A percentile compares a stretch with the other conserved stretches of the same genome.
Conservation (phyloP, 2,797 vertebrate species). For the Enoplosus armatus region DNA sequence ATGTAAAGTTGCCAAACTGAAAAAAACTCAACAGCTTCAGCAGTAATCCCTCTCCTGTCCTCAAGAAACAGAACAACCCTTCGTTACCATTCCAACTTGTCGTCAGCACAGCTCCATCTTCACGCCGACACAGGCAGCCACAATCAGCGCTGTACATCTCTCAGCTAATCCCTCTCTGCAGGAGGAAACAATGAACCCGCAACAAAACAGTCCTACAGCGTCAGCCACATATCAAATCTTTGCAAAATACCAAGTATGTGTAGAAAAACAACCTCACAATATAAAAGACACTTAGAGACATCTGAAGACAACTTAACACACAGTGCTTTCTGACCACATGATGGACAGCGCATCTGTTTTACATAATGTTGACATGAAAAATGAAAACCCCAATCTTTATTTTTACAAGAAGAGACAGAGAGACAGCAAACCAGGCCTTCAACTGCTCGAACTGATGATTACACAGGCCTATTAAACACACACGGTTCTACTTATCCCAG, state of each 20-base stretch:
- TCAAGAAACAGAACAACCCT: slow-evolving; percentile 34
- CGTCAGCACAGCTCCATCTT: slow-evolving; percentile 26
- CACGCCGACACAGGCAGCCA: slow-evolving; percentile 18
- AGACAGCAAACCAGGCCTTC: slow-evolving; percentile 27
- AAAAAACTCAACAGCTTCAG: slow-evolving; percentile 15
- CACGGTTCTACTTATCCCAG: slow-evolving; percentile 17
- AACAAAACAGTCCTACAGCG: slow-evolving; percentile 2
- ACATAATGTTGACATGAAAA: slow-evolving; percentile 47
- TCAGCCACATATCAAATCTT: slow-evolving; percentile 22
- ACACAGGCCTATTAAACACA: slow-evolving; percentile 12
- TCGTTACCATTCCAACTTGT: slow-evolving; percentile 42
- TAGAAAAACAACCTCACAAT: slow-evolving; percentile 27
- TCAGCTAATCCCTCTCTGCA: slow-evolving; percentile 17
- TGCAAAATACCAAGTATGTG: slow-evolving; percentile 37
- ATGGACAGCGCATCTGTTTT: slow-evolving; percentile 55
- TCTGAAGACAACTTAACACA: slow-evolving; percentile 27
- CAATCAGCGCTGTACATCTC: not conserved
- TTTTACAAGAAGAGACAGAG: slow-evolving; percentile 42
- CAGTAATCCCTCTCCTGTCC: slow-evolving; percentile 6
- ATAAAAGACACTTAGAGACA: slow-evolving; percentile 28
- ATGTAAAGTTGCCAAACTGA: slow-evolving; percentile 34
- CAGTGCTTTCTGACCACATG: slow-evolving; percentile 38
- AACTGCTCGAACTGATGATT: slow-evolving; percentile 37
- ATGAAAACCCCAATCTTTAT: slow-evolving; percentile 42
- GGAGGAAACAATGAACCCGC: slow-evolving; percentile 21